Conservation (phyloP, 2,888 invertebrate species). For the Xanthia togata region DNA sequence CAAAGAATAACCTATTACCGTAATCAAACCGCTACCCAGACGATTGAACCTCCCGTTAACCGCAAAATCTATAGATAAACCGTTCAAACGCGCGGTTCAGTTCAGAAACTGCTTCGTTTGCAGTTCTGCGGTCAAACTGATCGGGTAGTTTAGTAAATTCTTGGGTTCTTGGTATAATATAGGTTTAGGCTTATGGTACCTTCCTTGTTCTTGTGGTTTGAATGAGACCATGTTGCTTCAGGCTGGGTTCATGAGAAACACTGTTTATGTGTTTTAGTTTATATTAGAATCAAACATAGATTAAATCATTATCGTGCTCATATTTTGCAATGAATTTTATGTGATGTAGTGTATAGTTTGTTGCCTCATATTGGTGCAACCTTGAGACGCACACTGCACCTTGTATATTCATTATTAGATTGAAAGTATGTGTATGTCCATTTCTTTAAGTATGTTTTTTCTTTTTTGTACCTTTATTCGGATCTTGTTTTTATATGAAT, state of each 20-base stretch:
- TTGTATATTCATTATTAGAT: too few species aligned
- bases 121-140: conserved; percentile 34
- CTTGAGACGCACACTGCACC: too few species aligned
- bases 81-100: conserved; percentile 5
- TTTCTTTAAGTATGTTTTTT: too few species aligned
- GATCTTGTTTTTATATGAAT: too few species aligned
- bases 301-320: neutral
- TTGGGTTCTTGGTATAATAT: neutral
- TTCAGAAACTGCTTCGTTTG: conserved; percentile 29
- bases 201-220: conserved; percentile 23
- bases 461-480: too few species aligned
- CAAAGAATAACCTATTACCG: neutral
- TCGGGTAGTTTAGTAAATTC: conserved; percentile 11
- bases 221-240: neutral
- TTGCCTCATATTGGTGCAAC: too few species aligned
- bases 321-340: neutral
- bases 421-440: too few species aligned
- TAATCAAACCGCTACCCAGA: neutral
- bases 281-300: neutral
- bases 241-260: neutral
- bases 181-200: neutral
- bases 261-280: neutral
- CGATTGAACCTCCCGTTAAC: conserved; percentile 18
- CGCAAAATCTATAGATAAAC: conserved; percentile 13
- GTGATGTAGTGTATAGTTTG: too few species aligned